Evolutionary conservation across 2,888 invertebrate genomes (phyloP), one percentile per base, ranked within the genome.

Genomic region (Epinotia brunnichana): DNA sequence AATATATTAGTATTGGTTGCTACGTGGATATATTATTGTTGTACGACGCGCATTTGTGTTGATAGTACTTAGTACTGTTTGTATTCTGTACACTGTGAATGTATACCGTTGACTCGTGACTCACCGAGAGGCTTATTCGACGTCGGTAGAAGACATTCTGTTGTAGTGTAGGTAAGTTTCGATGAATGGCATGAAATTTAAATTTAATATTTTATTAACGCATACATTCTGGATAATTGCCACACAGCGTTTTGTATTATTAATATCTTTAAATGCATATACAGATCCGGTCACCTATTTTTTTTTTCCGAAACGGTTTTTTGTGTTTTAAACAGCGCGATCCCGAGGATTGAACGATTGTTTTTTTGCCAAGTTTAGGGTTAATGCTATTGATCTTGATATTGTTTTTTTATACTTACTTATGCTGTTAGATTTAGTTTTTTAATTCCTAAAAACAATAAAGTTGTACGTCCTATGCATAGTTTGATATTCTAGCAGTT

Each of bases 41-140:
- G 44, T 15, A 13, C 13, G 4, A 44, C 13, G 4, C 21, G 5
- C 15, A 15, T 5, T 13, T 62, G 24, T 48, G 21, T 44, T 24
- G 35, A 35, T 35, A 24, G 48, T 51, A 63, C 63, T 63, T 35
- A 24, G 48, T 51, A 63, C 63, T 63, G 63, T 53, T 51, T 13
- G 13, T 17, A 13, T 3, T 15, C 10, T 41, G 41, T 41, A 10
- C 11, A 66, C 11, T 56, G 66, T 56, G 67, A 17, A 13, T 54
- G 15, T 17, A 57, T 70, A 56, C 57, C 73, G 69, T 73, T 73
- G 73, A 73, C 68, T 69, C 44, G 63, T 73, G 73, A 73, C 57
- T 73, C 73, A 73, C 24, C 57, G 57, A 44, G 29, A 2, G 63
- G 39, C 68, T 24, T 73, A 73, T 73, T 73, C 57, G 19, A 3